A percentile compares a stretch with the other conserved stretches of the same genome.
Evolutionary conservation across 2,888 invertebrate species (phyloP).

Genomic region (Thera britannica): DNA sequence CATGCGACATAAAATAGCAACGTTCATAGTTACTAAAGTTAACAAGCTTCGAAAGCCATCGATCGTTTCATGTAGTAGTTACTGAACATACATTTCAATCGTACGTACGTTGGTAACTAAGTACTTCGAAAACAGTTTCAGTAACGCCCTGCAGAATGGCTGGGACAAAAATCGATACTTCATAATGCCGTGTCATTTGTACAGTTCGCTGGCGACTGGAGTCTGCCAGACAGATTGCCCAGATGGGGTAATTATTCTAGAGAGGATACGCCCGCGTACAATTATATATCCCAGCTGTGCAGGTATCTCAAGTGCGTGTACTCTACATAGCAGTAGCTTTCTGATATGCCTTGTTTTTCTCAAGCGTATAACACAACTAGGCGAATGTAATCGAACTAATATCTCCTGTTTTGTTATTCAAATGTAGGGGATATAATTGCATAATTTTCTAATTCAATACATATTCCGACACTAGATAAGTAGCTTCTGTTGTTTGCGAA

Average conservation of each 20-base stretch:
- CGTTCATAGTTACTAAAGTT: slow-evolving; percentile 11
- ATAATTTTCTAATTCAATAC: slow-evolving; percentile 30
- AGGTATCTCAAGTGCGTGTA: slow-evolving; percentile 15
- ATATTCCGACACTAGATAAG: slow-evolving; percentile 20
- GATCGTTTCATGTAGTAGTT: neutral
- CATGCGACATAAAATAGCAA: slow-evolving; percentile 5
- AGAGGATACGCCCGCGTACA: slow-evolving; percentile 27
- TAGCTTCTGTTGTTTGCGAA: slow-evolving; percentile 11
- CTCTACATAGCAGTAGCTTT: slow-evolving; percentile 16
- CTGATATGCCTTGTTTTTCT: slow-evolving; percentile 13
- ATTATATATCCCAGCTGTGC: slow-evolving; percentile 29
- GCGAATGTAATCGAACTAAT: slow-evolving; percentile 4
- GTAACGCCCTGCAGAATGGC: slow-evolving; percentile 31
- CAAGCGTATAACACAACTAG: slow-evolving; percentile 6
- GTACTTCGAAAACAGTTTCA: slow-evolving; percentile 22
- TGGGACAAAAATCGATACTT: slow-evolving; percentile 39
- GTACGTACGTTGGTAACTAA: neutral
- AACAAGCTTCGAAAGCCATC: slow-evolving; percentile 15
- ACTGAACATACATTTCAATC: neutral
- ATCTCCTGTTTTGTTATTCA: slow-evolving; percentile 32
- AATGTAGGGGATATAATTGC: slow-evolving; percentile 32
- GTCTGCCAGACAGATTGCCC: slow-evolving; percentile 23
- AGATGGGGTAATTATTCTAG: slow-evolving; percentile 20
- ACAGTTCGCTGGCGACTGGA: slow-evolving; percentile 28
- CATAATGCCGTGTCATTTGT: slow-evolving; percentile 40